phyloP scores from a whole-genome alignment of 1,140 invertebrate species.

The Orius insidiosus region DNA sequence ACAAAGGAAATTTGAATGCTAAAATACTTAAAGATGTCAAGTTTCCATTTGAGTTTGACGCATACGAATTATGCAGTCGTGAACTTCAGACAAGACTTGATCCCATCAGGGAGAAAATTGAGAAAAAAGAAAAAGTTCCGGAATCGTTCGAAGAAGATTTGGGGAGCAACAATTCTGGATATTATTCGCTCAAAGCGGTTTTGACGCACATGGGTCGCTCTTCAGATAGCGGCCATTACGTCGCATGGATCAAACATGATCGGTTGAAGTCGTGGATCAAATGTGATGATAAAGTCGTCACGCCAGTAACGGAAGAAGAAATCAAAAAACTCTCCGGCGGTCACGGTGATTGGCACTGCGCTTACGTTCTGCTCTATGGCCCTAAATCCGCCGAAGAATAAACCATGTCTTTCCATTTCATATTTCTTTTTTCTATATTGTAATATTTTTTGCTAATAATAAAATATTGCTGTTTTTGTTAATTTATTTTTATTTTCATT shows the following conservation, averaged over 20 bases:
- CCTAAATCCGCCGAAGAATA: too few relatives aligned
- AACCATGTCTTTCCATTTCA: too few relatives aligned
- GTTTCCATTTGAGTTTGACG: slow-evolving; percentile 88
- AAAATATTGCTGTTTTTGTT: too few relatives aligned
- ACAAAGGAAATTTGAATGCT: slow-evolving; percentile 88
- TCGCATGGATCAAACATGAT: slow-evolving; percentile 78
- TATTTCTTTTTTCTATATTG: too few relatives aligned
- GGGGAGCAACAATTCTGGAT: slow-evolving; percentile 94
- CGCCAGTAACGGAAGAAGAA: slow-evolving; percentile 80
- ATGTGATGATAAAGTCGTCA: slow-evolving; percentile 92
- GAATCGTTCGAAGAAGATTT: slow-evolving; percentile 39
- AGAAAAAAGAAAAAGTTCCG: slow-evolving; percentile 37
- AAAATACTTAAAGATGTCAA: slow-evolving; percentile 98
- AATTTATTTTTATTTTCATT: too few relatives aligned
- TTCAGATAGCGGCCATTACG: slow-evolving; percentile 95
- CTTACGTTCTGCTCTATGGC: slow-evolving; percentile 92
- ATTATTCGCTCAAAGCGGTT: slow-evolving; percentile 90
- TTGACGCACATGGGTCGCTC: slow-evolving; percentile 94
- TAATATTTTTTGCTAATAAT: too few relatives aligned
- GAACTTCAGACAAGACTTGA: slow-evolving; percentile 78
- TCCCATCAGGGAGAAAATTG: slow-evolving; percentile 74
- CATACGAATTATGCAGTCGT: slow-evolving; percentile 82
- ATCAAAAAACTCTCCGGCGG: slow-evolving; percentile 92
- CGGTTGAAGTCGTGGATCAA: slow-evolving; percentile 75
- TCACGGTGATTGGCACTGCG: slow-evolving; percentile 93